Evolutionary conservation across 2,888 invertebrate species (phyloP).

Genomic region (Trichogramma evanescens): DNA sequence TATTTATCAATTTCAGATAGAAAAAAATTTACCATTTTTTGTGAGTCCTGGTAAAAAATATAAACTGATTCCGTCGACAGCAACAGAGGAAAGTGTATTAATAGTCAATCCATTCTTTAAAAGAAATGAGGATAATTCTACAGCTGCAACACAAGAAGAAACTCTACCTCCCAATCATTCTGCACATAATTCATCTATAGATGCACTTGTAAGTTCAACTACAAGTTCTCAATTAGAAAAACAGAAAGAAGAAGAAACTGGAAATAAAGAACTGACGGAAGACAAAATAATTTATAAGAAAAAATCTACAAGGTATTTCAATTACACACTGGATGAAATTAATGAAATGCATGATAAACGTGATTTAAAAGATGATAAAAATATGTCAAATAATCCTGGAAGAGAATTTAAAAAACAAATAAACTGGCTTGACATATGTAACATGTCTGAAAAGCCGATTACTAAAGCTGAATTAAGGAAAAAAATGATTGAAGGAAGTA

Average conservation of each 20-base stretch:
- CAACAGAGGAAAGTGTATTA: constrained; percentile 50
- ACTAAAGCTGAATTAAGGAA: no score
- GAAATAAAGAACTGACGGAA: no score
- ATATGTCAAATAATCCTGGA: no score
- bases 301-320: no score
- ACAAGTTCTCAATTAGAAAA: constrained; percentile 11
- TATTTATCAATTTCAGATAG: background rate
- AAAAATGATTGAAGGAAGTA: no score
- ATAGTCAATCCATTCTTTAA: constrained; percentile 23
- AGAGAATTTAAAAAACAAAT: no score
- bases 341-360: no score
- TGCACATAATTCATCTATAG: constrained; percentile 4
- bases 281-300: no score
- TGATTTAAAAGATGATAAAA: no score
- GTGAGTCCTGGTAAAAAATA: constrained; percentile 61
- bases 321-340: no score
- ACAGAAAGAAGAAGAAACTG: background rate
- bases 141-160: constrained; percentile 39
- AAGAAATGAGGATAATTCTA: background rate
- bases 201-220: constrained; percentile 5
- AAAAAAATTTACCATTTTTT: constrained; percentile 46
- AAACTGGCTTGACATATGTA: no score
- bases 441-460: no score
- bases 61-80: constrained; percentile 54
- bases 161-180: constrained; percentile 28